Percentiles rank a stretch among this genome's conserved stretches.
Evolutionary conservation across 2,113 vertebrate genomes (phyloP).

Genomic region (Amia ocellicauda): DNA sequence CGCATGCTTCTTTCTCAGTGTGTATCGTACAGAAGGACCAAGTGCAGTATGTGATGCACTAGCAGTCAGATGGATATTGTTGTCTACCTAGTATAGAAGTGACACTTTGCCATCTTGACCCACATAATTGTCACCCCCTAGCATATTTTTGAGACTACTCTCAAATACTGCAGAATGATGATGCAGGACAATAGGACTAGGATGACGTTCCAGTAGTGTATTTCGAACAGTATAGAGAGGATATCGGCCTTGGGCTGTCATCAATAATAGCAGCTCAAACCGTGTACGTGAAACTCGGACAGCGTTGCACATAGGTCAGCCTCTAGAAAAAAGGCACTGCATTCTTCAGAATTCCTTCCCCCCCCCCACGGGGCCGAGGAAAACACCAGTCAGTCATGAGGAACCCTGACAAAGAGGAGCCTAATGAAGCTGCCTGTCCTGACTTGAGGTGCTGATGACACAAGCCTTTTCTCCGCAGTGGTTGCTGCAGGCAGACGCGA

Average conservation of each 20-base stretch:
- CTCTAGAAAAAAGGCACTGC: conserved; percentile 7
- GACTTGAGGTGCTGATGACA: neutral
- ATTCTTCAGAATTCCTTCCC: neutral
- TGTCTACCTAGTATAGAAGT: conserved; percentile 8
- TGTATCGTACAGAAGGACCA: neutral
- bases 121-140: conserved; percentile 25
- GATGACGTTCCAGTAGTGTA: neutral
- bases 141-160: neutral
- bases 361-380: neutral
- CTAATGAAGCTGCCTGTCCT: neutral
- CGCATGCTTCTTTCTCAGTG: neutral
- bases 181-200: conserved; percentile 20
- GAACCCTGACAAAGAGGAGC: neutral
- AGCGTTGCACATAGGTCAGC: neutral
- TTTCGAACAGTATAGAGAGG: conserved; percentile 12
- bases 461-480: neutral
- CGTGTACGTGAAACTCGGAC: neutral
- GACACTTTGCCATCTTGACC: conserved; percentile 31
- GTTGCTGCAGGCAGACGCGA: neutral
- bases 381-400: conserved; percentile 5
- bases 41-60: conserved; percentile 20
- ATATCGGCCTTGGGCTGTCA: neutral
- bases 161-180: conserved; percentile 8
- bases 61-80: conserved; percentile 19
- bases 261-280: neutral